A percentile compares a stretch with the other conserved stretches of the same genome.
Conservation (phyloP, 2,797 vertebrate species). For the Peromyscus nudipes region DNA sequence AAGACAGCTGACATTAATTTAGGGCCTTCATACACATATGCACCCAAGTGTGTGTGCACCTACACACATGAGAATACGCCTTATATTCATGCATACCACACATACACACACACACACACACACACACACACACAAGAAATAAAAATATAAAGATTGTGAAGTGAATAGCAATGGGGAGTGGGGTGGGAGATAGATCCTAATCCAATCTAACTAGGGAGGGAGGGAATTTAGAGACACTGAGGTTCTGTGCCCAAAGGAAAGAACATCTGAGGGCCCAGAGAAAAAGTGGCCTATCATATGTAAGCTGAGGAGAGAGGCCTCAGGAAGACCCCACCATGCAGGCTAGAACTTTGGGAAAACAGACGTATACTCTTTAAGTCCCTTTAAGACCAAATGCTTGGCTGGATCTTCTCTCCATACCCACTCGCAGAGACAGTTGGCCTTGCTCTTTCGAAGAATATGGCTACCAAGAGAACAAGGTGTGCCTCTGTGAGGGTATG, state of each 20-base stretch:
- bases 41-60: not conserved
- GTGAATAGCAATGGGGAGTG: not conserved
- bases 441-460: conserved; percentile 1
- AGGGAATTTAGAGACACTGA: not conserved
- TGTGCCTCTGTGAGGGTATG: not conserved
- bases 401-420: not conserved
- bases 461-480: not conserved
- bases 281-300: not conserved
- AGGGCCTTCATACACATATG: not conserved
- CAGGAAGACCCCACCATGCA: not conserved
- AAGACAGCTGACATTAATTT: not conserved
- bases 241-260: not conserved
- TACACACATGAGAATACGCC: not conserved
- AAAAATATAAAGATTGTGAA: not conserved
- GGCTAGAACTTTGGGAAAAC: not conserved
- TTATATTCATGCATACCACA: not conserved
- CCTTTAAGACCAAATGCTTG: not conserved
- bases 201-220: not conserved
- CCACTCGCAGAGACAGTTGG: not conserved
- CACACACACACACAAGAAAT: no score
- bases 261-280: not conserved
- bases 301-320: not conserved
- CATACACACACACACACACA: no score
- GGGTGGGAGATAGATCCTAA: not conserved
- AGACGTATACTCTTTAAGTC: not conserved